A percentile compares a stretch with the other conserved stretches of the same genome.
phyloP scores from a whole-genome alignment of 2,113 vertebrate species.

The Sceloporus tristichus region DNA sequence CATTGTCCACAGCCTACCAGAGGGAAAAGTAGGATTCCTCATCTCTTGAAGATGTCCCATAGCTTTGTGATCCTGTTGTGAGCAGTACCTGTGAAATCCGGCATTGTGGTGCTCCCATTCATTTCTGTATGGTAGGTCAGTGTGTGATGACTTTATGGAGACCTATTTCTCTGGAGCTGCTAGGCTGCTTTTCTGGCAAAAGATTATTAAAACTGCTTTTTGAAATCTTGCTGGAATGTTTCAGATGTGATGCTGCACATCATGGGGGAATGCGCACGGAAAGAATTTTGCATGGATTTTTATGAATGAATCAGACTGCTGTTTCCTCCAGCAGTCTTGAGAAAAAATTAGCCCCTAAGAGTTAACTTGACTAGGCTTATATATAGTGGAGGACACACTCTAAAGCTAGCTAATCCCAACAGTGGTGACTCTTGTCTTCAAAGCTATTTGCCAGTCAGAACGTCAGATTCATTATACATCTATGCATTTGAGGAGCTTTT shows the following conservation, averaged over 20 bases:
- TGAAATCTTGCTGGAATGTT: background rate
- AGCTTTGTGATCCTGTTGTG: background rate
- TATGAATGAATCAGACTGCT: background rate
- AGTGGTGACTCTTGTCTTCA: background rate
- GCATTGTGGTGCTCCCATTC: background rate
- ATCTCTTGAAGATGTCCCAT: background rate
- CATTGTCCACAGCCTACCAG: background rate
- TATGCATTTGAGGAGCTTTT: background rate
- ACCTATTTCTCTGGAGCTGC: too few relatives aligned
- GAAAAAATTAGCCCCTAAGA: background rate
- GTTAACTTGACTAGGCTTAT: background rate
- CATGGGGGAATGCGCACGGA: background rate
- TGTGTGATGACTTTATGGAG: background rate
- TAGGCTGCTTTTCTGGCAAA: background rate
- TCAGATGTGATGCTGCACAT: background rate
- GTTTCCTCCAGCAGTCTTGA: background rate
- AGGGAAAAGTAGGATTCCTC: background rate
- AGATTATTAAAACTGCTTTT: background rate
- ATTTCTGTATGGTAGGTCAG: background rate
- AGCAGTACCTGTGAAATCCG: too few relatives aligned
- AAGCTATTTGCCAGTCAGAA: background rate
- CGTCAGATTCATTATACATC: too few relatives aligned
- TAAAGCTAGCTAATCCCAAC: accelerated
- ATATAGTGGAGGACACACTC: too few relatives aligned
- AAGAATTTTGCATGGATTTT: background rate